phyloP scores from a whole-genome alignment of 2,888 invertebrate genomes.

The Monopis laevigella region DNA sequence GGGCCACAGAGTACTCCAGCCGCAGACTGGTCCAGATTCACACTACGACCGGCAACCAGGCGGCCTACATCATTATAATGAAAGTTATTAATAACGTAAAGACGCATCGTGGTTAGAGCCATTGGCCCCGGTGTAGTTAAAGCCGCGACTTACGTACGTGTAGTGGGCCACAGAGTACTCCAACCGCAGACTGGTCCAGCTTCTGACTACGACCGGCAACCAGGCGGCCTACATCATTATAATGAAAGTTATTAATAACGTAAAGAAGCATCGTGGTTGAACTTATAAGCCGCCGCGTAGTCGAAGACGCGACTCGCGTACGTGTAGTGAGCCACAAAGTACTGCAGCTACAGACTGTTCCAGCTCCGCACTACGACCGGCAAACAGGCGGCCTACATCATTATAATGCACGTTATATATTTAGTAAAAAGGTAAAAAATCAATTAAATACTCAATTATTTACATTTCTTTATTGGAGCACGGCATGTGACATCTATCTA shows the following conservation, averaged over 20 bases:
- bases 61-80: constrained; percentile 50
- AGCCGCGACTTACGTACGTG: constrained; percentile 72
- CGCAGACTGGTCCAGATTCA: constrained; percentile 75
- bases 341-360: constrained; percentile 73
- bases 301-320: too few relatives aligned
- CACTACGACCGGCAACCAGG: constrained; percentile 76
- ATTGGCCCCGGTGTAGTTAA: constrained; percentile 75
- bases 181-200: constrained; percentile 74
- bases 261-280: constrained; percentile 67
- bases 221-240: constrained; percentile 69
- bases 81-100: constrained; percentile 15
- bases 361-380: constrained; percentile 76
- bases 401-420: constrained; percentile 14
- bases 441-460: too few relatives aligned
- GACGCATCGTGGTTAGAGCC: constrained; percentile 71
- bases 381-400: too few relatives aligned
- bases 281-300: constrained; percentile 75
- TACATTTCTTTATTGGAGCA: too few relatives aligned
- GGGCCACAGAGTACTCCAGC: constrained; percentile 74
- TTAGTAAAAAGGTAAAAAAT: constrained; percentile 30
- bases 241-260: constrained; percentile 15
- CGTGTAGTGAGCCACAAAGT: constrained; percentile 75
- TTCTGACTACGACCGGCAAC: constrained; percentile 75
- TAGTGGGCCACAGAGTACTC: constrained; percentile 76
- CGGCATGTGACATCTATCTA: too few relatives aligned